phyloP scores from a whole-genome alignment of 2,888 invertebrate species.

The Tipula vernalis region DNA sequence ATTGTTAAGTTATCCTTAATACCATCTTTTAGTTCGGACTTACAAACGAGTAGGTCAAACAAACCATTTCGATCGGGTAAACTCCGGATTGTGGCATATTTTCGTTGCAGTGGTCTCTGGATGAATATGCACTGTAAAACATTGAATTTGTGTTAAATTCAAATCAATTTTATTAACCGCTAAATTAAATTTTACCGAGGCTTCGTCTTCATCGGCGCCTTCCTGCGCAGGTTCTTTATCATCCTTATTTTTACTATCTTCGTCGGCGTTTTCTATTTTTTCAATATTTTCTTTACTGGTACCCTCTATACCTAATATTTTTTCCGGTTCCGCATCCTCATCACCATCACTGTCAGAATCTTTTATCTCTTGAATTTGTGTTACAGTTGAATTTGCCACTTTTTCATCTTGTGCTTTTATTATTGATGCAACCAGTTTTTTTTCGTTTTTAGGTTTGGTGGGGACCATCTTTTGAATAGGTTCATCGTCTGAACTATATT shows the following conservation, averaged over 20 bases:
- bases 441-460: not conserved
- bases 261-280: conserved; percentile 17
- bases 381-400: not conserved
- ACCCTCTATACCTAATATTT: conserved; percentile 1
- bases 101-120: not conserved
- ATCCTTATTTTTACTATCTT: conserved; percentile 18
- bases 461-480: not conserved
- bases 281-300: conserved; percentile 18
- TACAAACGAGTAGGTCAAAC: conserved; percentile 20
- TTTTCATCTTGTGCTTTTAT: not conserved
- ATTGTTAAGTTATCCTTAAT: conserved; percentile 28
- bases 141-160: not conserved
- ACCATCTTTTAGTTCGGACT: conserved; percentile 28
- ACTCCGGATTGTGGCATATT: conserved; percentile 16
- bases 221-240: conserved; percentile 11
- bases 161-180: not conserved
- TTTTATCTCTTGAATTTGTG: not conserved
- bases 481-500: not conserved
- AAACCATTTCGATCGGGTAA: conserved; percentile 18
- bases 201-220: not conserved
- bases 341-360: conserved; percentile 6
- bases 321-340: conserved; percentile 8
- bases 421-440: not conserved
- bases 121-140: not conserved
- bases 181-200: not conserved